Evolutionary conservation across 2,888 invertebrate genomes (phyloP).

Genomic region (Carabus problematicus): DNA sequence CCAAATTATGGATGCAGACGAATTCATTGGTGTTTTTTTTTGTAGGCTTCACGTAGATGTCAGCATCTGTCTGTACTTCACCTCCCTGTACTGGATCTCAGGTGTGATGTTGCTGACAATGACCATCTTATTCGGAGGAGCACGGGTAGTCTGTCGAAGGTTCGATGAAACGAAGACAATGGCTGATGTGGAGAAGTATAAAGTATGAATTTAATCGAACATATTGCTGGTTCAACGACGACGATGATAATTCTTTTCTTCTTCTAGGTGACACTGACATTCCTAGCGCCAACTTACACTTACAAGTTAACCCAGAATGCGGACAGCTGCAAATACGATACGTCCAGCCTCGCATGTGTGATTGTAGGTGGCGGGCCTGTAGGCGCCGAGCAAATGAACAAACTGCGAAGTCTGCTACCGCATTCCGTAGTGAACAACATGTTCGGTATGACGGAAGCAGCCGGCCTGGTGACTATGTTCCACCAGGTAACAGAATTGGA

Average conservation of each 20-base stretch:
- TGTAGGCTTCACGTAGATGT: conserved; percentile 1
- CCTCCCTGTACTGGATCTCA: conserved; percentile 52
- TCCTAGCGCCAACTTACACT: conserved; percentile 45
- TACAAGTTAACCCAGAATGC: conserved; percentile 45
- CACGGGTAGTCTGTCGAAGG: conserved; percentile 45
- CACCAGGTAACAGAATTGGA: conserved; percentile 19
- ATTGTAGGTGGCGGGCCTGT: conserved; percentile 48
- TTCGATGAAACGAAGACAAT: conserved; percentile 47
- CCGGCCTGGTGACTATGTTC: conserved; percentile 48
- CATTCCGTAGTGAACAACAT: conserved; percentile 52
- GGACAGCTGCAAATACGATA: conserved; percentile 43
- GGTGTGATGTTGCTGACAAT: conserved; percentile 45
- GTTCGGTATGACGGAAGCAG: conserved; percentile 59
- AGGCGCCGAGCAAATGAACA: conserved; percentile 44
- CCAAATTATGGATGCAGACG: too few species aligned
- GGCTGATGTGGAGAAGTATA: conserved; percentile 47
- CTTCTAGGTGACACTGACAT: conserved; percentile 33
- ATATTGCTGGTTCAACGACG: too few species aligned
- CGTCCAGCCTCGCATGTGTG: conserved; percentile 31
- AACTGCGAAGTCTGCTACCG: conserved; percentile 50
- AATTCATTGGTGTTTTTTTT: neutral
- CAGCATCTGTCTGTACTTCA: conserved; percentile 43
- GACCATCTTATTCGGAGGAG: conserved; percentile 46
- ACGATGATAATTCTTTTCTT: too few species aligned
- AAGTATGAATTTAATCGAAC: conserved; percentile 48